Evolutionary conservation across 2,888 invertebrate genomes (phyloP).

Genomic region (Drosophila picticornis): DNA sequence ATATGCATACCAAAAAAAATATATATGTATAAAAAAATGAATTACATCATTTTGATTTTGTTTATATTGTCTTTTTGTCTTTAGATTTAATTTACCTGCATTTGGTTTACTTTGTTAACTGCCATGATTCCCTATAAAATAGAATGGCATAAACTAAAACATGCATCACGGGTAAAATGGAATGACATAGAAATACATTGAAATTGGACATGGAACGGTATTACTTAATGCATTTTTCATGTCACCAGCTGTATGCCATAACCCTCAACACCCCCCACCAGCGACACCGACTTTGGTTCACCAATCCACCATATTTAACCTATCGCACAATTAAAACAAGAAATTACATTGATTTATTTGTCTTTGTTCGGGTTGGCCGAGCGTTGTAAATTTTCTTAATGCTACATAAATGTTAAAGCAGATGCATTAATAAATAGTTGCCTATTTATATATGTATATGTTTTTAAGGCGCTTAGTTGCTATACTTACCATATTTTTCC

Average conservation of each 20-base stretch:
- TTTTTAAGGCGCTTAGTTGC: conserved; percentile 22
- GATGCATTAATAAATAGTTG: conserved; percentile 53
- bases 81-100: conserved; percentile 36
- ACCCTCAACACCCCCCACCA: not conserved
- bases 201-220: conserved; percentile 39
- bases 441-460: conserved; percentile 7
- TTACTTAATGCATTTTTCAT: conserved; percentile 69
- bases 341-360: conserved; percentile 69
- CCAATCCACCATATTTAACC: conserved; percentile 23
- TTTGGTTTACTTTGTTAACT: conserved; percentile 36
- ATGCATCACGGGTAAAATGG: conserved; percentile 50
- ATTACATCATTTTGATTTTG: not conserved
- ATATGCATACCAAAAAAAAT: not conserved
- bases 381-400: conserved; percentile 61
- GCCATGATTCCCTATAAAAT: conserved; percentile 27
- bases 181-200: conserved; percentile 36
- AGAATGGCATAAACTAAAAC: conserved; percentile 53
- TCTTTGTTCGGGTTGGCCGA: conserved; percentile 15
- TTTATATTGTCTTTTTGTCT: conserved; percentile 7
- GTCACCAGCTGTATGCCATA: conserved; percentile 30
- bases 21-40: no score
- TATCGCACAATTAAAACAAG: conserved; percentile 62
- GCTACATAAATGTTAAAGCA: conserved; percentile 61
- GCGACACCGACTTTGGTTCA: not conserved
- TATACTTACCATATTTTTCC: conserved; percentile 41